These are phyloP conservation scores for Crotalus viridis DNA, from an alignment of 2,113 vertebrate species.

Conservation along the genomic window DNA sequence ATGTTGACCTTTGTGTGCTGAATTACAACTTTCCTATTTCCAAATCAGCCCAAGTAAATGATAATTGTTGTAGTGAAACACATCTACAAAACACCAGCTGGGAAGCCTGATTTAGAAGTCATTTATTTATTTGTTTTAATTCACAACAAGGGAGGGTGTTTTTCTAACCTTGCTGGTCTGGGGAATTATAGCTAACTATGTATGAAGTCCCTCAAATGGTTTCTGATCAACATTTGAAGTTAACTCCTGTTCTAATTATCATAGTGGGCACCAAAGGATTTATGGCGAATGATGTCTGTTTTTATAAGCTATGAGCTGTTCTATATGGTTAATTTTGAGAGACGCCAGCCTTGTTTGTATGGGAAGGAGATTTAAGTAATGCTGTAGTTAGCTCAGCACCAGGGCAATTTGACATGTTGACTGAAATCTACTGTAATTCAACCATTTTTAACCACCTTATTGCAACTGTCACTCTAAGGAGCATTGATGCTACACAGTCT, in stretches of 20 bases:
- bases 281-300: slow-evolving; percentile 46
- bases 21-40: neutral
- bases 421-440: slow-evolving; percentile 57
- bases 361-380: slow-evolving; percentile 52
- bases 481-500: slow-evolving; percentile 56
- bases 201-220: neutral
- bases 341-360: slow-evolving; percentile 28
- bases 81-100: neutral
- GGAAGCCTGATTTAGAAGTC: neutral
- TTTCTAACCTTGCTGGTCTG: neutral
- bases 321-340: slow-evolving; percentile 33
- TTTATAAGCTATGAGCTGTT: slow-evolving; percentile 40
- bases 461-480: slow-evolving; percentile 54
- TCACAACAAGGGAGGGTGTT: slow-evolving; percentile 6
- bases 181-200: neutral
- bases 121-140: neutral
- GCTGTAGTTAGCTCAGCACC: slow-evolving; percentile 40
- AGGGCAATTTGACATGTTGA: slow-evolving; percentile 54
- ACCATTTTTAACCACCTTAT: slow-evolving; percentile 62
- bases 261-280: slow-evolving; percentile 2
- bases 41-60: neutral
- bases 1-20: neutral
- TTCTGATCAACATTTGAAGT: slow-evolving; percentile 3
- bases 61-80: neutral
- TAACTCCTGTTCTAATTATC: slow-evolving; percentile 21